Percentiles rank a stretch among this genome's conserved stretches.
Evolutionary conservation across 1,140 invertebrate genomes (phyloP).

Genomic region (Argopecten irradians): DNA sequence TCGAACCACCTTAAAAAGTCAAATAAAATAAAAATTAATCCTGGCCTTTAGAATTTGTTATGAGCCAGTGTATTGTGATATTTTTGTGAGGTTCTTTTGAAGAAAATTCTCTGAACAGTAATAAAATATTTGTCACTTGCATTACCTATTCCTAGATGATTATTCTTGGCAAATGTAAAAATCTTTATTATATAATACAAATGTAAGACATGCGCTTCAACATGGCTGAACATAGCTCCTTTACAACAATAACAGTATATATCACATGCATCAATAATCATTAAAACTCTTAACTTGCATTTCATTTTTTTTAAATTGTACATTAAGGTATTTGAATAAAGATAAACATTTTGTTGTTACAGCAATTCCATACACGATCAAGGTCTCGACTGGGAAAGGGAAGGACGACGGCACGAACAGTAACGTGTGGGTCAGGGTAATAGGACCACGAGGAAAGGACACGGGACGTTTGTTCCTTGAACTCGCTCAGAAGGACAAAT

Average conservation of each 20-base stretch:
- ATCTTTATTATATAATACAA: no score
- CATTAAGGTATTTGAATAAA: background rate
- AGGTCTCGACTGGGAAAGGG: constrained; percentile 72
- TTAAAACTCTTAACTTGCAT: background rate
- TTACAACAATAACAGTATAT: background rate
- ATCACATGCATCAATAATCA: background rate
- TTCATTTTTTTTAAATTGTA: background rate
- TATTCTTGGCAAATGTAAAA: no score
- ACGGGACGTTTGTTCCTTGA: constrained; percentile 73
- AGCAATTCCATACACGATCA: constrained; percentile 76
- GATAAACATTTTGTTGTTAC: constrained; percentile 46
- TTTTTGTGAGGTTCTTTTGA: no score
- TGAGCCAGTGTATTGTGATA: no score
- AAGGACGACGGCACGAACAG: constrained; percentile 75
- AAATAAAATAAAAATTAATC: no score
- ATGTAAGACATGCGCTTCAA: no score
- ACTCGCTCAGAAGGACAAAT: constrained; percentile 69
- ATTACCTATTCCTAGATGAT: no score
- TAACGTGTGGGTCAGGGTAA: constrained; percentile 74
- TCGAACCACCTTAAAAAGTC: no score
- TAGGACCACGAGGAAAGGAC: constrained; percentile 66
- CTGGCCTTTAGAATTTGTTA: no score
- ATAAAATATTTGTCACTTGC: no score
- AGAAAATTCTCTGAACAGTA: no score
- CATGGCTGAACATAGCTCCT: no score